Percentiles rank a stretch among this genome's conserved stretches.
Evolutionary conservation across 2,888 invertebrate species (phyloP).

Genomic region (Ectropis crepuscularia): DNA sequence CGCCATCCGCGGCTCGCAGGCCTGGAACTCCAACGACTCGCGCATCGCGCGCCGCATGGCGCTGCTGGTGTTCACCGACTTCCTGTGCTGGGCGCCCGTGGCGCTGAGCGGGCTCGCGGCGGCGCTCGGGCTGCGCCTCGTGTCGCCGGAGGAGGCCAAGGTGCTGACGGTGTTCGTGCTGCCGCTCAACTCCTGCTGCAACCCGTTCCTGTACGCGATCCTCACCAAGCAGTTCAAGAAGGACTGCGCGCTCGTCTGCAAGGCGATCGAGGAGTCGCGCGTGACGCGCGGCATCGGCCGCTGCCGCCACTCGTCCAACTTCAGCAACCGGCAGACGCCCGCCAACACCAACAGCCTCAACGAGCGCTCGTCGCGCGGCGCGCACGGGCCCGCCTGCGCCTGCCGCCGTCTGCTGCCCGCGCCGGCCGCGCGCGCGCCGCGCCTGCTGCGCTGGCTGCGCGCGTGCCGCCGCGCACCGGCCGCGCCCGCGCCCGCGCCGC

Average conservation of each 20-base stretch:
- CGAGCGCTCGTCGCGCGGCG: slow-evolving; percentile 88
- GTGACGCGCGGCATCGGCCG: slow-evolving; percentile 95
- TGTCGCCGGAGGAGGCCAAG: slow-evolving; percentile 97
- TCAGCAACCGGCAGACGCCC: slow-evolving; percentile 94
- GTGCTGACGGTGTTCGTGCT: slow-evolving; percentile 97
- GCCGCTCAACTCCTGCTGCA: slow-evolving; percentile 98
- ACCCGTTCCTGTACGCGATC: slow-evolving; percentile 98
- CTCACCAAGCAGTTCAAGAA: slow-evolving; percentile 99
- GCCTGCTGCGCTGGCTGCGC: slow-evolving; percentile 72
- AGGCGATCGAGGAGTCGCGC: slow-evolving; percentile 97
- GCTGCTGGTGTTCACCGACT: slow-evolving; percentile 97
- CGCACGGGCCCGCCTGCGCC: slow-evolving; percentile 88
- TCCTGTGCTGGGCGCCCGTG: slow-evolving; percentile 99
- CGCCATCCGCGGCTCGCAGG: slow-evolving; percentile 97
- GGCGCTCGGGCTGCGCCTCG: slow-evolving; percentile 94
- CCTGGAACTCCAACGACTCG: slow-evolving; percentile 99
- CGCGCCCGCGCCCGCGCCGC: slow-evolving; percentile 63
- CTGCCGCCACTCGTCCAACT: slow-evolving; percentile 93
- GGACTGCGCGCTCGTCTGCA: slow-evolving; percentile 97
- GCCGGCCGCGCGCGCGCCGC: slow-evolving; percentile 85
- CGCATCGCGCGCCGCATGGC: slow-evolving; percentile 99
- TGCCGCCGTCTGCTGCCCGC: slow-evolving; percentile 87
- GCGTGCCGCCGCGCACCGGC: slow-evolving; percentile 55
- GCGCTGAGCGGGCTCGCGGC: slow-evolving; percentile 98
- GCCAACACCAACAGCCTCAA: slow-evolving; percentile 92